Evolutionary conservation across 2,113 vertebrate species (phyloP), one percentile per base, ranked within the genome.

Genomic region (Hyperopisus bebe): DNA sequence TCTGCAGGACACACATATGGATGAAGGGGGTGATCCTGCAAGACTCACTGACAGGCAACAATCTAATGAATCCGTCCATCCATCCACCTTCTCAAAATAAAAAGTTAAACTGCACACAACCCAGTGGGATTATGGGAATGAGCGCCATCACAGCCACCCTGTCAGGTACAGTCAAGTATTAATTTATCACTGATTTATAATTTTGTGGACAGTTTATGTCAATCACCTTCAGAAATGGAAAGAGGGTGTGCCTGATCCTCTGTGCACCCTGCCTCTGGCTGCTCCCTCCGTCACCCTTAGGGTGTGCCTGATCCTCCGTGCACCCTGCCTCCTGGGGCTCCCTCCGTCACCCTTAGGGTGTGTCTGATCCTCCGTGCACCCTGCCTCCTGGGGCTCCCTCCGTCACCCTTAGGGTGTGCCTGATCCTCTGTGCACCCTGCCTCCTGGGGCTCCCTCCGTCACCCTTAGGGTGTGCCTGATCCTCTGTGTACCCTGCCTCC

Each of bases 1-100:
- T 95, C 97, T 97, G 91, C 80, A 91, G 90, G 85, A 84, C 47
- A 39, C 50, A 82, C 0, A 87, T 27, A 74, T 5, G 53, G 4
- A 42, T 66, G 84, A 70, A 70, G 62, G 62, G 10, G 27, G 62
- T 50, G 17, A 24, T 84, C 21, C 42, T 84, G 21, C 42, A 47
- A 5, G 44, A 24, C 42, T 84, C 42, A 80, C 31, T 19, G 17
- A 80, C 53, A 21, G 9, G 4, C 24, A 13, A 44, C 15, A 39
- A 31, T 13, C 24, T 24, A 85, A 50, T 85, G 2, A 85, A 47
- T 58, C 21, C 5, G 15, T 7, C 55, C 19, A n/a, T 74, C 62
- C 62, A 31, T 70, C 70, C 13, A 77, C 19, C 35, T 19, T 77
- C 70, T 39, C 21, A 27, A 46, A 11, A 48, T 48, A 47, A 48